phyloP scores from a whole-genome alignment of 2,113 vertebrate genomes.

The Epinephelus fuscoguttatus region DNA sequence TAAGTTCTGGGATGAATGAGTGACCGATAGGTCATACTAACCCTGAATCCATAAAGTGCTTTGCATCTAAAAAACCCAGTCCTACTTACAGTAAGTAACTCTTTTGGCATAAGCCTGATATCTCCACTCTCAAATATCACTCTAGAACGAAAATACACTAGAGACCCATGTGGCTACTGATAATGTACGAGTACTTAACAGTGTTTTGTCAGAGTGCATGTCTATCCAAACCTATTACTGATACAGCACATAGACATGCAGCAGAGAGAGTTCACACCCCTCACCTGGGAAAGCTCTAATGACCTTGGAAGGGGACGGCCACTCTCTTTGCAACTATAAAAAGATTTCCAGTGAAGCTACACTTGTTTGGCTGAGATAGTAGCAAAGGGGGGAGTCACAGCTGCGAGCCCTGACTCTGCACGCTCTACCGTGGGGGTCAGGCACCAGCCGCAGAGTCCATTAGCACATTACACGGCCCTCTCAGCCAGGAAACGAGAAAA shows the following conservation, averaged over 20 bases:
- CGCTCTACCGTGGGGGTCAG: slow-evolving; percentile 62
- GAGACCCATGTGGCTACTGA: slow-evolving; percentile 7
- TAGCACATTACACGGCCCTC: slow-evolving; percentile 78
- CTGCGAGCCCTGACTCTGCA: slow-evolving; percentile 35
- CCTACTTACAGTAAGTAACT: neutral
- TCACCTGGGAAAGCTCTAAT: slow-evolving; percentile 42
- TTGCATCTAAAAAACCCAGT: slow-evolving; percentile 12
- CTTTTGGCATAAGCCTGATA: neutral
- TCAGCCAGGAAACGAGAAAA: slow-evolving; percentile 71
- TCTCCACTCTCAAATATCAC: slow-evolving; percentile 6
- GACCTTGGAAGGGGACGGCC: slow-evolving; percentile 45
- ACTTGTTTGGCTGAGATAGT: slow-evolving; percentile 56
- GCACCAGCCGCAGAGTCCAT: slow-evolving; percentile 76
- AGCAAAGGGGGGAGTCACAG: slow-evolving; percentile 35
- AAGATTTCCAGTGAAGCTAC: slow-evolving; percentile 52
- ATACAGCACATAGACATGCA: slow-evolving; percentile 14
- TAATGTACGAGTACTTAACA: slow-evolving; percentile 28
- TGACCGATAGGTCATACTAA: neutral
- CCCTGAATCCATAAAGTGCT: neutral
- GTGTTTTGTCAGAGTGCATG: slow-evolving; percentile 30
- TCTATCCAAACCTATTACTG: slow-evolving; percentile 49
- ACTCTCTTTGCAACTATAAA: slow-evolving; percentile 63
- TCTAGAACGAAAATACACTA: slow-evolving; percentile 6
- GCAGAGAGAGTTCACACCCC: slow-evolving; percentile 18
- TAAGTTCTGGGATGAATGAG: neutral